A percentile compares a stretch with the other conserved stretches of the same genome.
phyloP scores from a whole-genome alignment of 2,797 vertebrate genomes.

The Iguana delicatissima region DNA sequence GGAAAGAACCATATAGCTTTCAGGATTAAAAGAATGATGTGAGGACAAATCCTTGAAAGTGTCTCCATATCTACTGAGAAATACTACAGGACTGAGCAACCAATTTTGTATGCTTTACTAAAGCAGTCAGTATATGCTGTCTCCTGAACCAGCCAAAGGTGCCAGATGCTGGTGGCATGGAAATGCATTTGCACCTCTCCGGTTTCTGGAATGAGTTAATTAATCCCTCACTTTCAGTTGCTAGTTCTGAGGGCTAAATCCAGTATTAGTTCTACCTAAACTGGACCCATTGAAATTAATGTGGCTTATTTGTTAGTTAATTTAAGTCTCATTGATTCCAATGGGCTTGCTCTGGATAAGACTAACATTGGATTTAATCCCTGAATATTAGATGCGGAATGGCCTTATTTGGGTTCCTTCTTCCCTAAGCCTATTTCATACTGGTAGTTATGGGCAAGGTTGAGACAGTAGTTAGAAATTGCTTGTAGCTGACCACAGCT shows the following conservation, averaged over 20 bases:
- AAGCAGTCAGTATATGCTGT: conserved; percentile 5
- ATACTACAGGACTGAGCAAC: not conserved
- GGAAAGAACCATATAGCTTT: not conserved
- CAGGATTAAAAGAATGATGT: not conserved
- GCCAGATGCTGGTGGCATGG: not conserved
- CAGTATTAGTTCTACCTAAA: not conserved
- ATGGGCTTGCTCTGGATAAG: no score
- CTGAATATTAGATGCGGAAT: no score
- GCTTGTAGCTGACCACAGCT: not conserved
- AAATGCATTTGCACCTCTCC: fast-evolving
- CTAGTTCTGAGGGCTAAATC: not conserved
- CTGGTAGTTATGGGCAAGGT: not conserved
- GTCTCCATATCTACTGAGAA: conserved; percentile 11
- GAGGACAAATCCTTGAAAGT: not conserved
- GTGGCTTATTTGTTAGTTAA: no score
- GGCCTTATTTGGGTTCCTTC: not conserved
- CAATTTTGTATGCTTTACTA: conserved; percentile 21
- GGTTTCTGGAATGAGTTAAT: not conserved
- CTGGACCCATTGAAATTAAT: no score
- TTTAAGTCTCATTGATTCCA: no score
- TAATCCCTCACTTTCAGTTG: not conserved
- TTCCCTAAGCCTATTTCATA: no score
- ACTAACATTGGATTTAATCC: no score
- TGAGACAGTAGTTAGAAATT: not conserved
- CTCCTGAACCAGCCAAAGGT: conserved; percentile 12